Conservation (phyloP, 2,113 vertebrate genomes). For the Tapirus terrestris region DNA sequence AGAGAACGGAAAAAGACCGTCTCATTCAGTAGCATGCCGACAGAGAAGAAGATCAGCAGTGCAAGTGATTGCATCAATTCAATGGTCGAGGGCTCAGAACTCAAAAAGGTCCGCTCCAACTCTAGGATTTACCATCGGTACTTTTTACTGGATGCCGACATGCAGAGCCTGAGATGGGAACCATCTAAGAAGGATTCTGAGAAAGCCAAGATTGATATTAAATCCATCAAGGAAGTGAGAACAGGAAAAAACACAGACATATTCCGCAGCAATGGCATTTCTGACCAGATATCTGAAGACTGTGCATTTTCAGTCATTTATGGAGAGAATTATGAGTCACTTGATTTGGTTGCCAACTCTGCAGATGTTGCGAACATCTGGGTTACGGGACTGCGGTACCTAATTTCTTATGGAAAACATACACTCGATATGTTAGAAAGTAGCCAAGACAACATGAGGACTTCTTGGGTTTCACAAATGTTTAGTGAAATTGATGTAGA, state of each 20-base stretch:
- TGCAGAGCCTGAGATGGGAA: slow-evolving; percentile 98
- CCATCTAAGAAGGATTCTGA: slow-evolving; percentile 98
- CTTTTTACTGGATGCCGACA: slow-evolving; percentile 96
- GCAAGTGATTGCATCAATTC: slow-evolving; percentile 96
- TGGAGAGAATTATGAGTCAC: slow-evolving; percentile 96
- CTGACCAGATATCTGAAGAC: slow-evolving; percentile 99
- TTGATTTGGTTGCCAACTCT: slow-evolving; percentile 98
- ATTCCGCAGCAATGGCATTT: slow-evolving; percentile 97
- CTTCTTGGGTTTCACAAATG: slow-evolving; percentile 96
- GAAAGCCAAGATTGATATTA: slow-evolving; percentile 98
- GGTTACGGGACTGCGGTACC: slow-evolving; percentile 97
- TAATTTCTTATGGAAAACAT: slow-evolving; percentile 98
- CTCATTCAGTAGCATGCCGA: slow-evolving; percentile 98
- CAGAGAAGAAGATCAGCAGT: slow-evolving; percentile 97
- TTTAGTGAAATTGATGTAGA: slow-evolving; percentile 92
- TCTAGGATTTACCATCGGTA: slow-evolving; percentile 96
- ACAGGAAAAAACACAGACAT: slow-evolving; percentile 98
- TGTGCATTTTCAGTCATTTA: slow-evolving; percentile 98
- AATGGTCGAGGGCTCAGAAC: slow-evolving; percentile 97
- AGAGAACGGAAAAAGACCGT: slow-evolving; percentile 98
- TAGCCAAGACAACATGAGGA: slow-evolving; percentile 96
- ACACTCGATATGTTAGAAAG: slow-evolving; percentile 97
- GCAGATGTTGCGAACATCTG: slow-evolving; percentile 98
- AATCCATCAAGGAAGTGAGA: slow-evolving; percentile 97
- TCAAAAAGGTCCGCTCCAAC: slow-evolving; percentile 97